phyloP scores from a whole-genome alignment of 2,797 vertebrate genomes.

The Halcyon chelicuti region DNA sequence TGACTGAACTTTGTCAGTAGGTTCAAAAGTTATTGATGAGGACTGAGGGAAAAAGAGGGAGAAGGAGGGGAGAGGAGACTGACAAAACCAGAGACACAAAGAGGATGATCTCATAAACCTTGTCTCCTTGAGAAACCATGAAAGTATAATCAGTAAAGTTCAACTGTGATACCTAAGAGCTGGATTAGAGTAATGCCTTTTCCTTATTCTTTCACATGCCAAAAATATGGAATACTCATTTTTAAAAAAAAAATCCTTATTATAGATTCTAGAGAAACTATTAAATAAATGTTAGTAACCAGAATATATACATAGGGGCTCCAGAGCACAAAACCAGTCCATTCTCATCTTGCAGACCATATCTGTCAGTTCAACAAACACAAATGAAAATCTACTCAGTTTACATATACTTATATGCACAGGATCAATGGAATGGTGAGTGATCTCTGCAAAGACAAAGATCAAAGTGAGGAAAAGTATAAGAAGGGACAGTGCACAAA shows the following conservation, averaged over 20 bases:
- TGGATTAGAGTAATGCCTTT: not conserved
- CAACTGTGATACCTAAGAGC: not conserved
- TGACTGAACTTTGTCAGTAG: not conserved
- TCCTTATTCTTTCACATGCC: not conserved
- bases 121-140: not conserved
- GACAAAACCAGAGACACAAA: not conserved
- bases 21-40: not conserved
- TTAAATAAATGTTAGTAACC: not conserved
- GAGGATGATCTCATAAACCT: not conserved
- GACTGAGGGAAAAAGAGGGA: not conserved
- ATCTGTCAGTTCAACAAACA: not conserved
- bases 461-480: conserved; percentile 26
- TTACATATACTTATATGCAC: not conserved
- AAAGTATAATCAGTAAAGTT: not conserved
- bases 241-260: not conserved
- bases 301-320: not conserved
- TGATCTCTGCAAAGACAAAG: conserved; percentile 2
- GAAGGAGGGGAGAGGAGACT: not conserved
- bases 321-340: not conserved
- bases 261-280: not conserved
- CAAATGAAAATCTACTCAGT: not conserved
- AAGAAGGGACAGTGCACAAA: not conserved
- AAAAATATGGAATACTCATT: not conserved
- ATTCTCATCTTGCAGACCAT: not conserved
- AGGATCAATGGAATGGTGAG: conserved; percentile 14